Conservation (phyloP, 2,113 vertebrate species). For the Cynopterus brachyotis region DNA sequence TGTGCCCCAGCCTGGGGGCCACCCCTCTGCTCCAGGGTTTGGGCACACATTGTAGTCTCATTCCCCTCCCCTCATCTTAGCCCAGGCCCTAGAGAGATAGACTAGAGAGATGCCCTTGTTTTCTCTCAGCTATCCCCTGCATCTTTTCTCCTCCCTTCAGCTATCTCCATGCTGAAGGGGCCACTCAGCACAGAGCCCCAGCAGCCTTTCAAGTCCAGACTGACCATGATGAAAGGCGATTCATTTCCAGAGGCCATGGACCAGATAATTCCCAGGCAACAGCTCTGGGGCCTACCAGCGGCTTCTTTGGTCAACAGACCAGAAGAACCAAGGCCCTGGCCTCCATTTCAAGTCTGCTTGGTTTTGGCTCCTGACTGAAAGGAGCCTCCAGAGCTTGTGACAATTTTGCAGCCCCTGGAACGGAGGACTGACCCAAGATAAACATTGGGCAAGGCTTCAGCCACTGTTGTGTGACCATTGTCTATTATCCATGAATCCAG, state of each 20-base stretch:
- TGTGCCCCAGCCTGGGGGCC: background rate
- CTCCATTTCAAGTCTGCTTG: background rate
- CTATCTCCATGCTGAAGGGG: background rate
- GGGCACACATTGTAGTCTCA: background rate
- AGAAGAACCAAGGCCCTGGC: background rate
- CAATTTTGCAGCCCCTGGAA: background rate
- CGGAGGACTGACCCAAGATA: background rate
- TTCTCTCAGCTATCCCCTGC: background rate
- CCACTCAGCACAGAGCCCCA: background rate
- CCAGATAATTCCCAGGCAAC: background rate
- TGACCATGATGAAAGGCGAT: fast-evolving
- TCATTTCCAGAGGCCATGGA: background rate
- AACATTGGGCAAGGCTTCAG: background rate
- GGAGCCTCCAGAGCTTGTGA: background rate
- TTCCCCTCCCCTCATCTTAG: background rate
- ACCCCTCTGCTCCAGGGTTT: background rate
- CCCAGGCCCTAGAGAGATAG: background rate
- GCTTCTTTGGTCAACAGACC: background rate
- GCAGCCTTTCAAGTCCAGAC: background rate
- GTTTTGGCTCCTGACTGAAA: background rate
- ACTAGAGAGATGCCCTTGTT: background rate
- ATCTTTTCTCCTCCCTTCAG: background rate
- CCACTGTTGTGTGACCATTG: background rate
- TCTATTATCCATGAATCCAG: background rate
- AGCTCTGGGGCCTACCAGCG: background rate